A percentile compares a stretch with the other conserved stretches of the same genome.
phyloP scores from a whole-genome alignment of 2,888 invertebrate genomes.

The Eucera pruinosa region DNA sequence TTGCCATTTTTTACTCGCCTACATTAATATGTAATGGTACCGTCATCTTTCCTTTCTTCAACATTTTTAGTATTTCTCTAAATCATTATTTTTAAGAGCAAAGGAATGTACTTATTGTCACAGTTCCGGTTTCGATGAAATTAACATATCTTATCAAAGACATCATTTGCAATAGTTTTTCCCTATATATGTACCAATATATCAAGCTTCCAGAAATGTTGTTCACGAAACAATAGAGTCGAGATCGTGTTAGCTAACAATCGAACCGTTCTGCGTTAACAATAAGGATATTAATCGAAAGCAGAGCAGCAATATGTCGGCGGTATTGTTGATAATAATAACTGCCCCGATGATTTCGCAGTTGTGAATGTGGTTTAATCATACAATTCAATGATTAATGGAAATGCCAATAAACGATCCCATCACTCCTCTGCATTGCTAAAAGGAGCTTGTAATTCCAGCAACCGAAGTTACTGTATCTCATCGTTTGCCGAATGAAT shows the following conservation, averaged over 20 bases:
- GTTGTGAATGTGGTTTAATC: constrained; percentile 31
- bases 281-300: constrained; percentile 30
- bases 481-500: constrained; percentile 49
- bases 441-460: too few relatives aligned
- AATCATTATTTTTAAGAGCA: too few relatives aligned
- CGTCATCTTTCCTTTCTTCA: too few relatives aligned
- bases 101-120: too few relatives aligned
- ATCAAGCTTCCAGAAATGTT: too few relatives aligned
- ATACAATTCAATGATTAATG: constrained; percentile 49
- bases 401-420: constrained; percentile 52
- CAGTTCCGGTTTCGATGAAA: too few relatives aligned
- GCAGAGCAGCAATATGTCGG: constrained; percentile 19
- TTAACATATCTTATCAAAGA: too few relatives aligned
- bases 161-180: too few relatives aligned
- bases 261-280: constrained; percentile 13
- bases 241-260: not conserved
- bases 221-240: not conserved
- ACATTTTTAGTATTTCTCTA: too few relatives aligned
- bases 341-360: constrained; percentile 21
- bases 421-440: constrained; percentile 1
- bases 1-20: too few relatives aligned
- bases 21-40: too few relatives aligned
- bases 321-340: constrained; percentile 47
- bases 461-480: constrained; percentile 16
- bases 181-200: too few relatives aligned